Evolutionary conservation across 2,797 vertebrate genomes (phyloP), one percentile per base, ranked within the genome.

Genomic region (Paguma larvata): DNA sequence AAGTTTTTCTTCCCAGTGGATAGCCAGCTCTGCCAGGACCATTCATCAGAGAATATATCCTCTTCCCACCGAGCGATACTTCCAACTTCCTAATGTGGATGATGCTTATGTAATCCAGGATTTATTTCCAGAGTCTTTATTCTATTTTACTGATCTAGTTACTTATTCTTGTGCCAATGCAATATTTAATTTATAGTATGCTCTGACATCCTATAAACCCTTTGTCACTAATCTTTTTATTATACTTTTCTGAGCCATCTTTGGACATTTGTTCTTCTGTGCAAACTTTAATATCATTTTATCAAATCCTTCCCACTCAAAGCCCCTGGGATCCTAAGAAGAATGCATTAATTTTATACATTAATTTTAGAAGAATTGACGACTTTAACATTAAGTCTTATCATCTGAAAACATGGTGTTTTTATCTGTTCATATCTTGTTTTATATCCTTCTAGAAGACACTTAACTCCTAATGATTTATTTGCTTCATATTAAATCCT

Each of bases 1-100:
- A 91, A 72, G 15, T n/a, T 95, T 95, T 91, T 91, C 79, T 93
- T 79, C 38, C 67, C 91, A 73, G 82, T 93, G n/a, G 13, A 86
- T 23, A 85, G 6, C 16, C 59, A 83, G 16, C 53, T 90, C 41
- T 79, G 4, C 68, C 63, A 95, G 38, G 12, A 94, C 30, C 68
- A 78, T 75, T 89, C 51, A 68, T 84, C 84, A 89, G 14, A 95
- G 41, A 95, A 82, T 77, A n/a, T 1, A 72, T 53, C 6, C 6
- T 94, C 91, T 97, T 67, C 38, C 56, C 70, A 85, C 6, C 56
- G 38, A 97, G 79, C 27, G 80, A 72, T 96, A 70, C 51, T 73
- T 38, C 25, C 53, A 94, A 34, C 32, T 95, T 93, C 79, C 78
- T 94, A 79, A 89, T 89, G 53, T 32, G 89, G 25, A 51, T n/a